Evolutionary conservation across 2,888 invertebrate species (phyloP), one percentile per base, ranked within the genome.

Genomic region (Amiota mariae): DNA sequence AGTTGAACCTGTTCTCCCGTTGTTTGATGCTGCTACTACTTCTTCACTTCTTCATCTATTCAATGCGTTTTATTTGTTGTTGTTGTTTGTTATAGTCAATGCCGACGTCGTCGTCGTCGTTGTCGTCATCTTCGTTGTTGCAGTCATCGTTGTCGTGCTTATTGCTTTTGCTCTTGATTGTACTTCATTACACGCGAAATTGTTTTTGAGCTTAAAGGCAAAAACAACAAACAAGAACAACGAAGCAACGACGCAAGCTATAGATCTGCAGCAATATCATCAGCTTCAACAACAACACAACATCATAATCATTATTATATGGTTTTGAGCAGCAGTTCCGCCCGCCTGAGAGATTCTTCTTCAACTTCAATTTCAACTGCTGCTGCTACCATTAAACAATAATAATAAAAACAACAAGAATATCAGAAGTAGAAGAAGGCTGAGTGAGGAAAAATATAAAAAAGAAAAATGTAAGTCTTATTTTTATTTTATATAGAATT

Each of bases 401-500:
- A 51, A 51, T 51, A 51, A 51, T 51, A 51, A 12, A 12, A 51
- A 51, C 54, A 51, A 51, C 54, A 51, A 51, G n/a, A 51, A 36
- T 3, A 24, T 24, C 36, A 36, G 36, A 36, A 36, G 36, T 36
- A 36, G 36, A 36, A 36, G 8, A 36, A 36, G 36, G 54, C 54
- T n/a, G 54, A 54, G n/a, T 54, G 15, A 47, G 46, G 47, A 46
- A 15, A 66, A 0, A 36, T 36, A 66, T 12, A 46, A 57, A 70
- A 73, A 76, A 72, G 77, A 48, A 74, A 76, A 81, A 78, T 77
- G 83, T 83, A 83, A 83, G 85, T 83, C 76, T 76, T 78, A 78
- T 73, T 76, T 77, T 80, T 77, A 77, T 75, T 78, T 75, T 36
- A 6, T 36, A 6, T 36, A 36, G 36, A 36, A 36, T 73, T 78